Percentiles rank a stretch among this genome's conserved stretches.
phyloP scores from a whole-genome alignment of 2,797 vertebrate genomes.

The Acridotheres tristis region DNA sequence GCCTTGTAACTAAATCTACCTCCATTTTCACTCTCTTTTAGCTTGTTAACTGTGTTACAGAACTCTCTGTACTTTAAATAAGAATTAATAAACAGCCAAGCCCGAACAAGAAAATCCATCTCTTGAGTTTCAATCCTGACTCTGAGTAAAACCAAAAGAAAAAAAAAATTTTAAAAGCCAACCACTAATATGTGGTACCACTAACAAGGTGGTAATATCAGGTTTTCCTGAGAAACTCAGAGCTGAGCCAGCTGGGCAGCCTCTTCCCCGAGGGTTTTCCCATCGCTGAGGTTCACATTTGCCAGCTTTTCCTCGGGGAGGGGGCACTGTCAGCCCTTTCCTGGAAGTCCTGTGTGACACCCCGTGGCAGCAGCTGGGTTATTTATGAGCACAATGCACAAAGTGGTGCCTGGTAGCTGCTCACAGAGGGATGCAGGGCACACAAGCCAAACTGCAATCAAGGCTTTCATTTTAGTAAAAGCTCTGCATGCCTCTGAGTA shows the following conservation, averaged over 20 bases:
- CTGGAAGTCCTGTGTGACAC: background rate
- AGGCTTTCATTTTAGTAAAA: background rate
- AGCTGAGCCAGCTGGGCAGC: background rate
- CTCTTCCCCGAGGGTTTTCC: background rate
- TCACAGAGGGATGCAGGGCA: background rate
- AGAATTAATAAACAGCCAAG: no score
- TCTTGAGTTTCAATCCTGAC: no score
- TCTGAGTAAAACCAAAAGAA: no score
- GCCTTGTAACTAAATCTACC: no score
- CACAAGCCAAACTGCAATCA: background rate
- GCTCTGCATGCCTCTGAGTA: background rate
- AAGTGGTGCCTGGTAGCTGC: background rate
- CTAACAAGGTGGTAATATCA: no score
- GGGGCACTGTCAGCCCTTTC: background rate
- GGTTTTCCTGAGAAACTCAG: background rate
- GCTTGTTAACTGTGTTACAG: no score
- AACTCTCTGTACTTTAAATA: no score
- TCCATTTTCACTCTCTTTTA: no score
- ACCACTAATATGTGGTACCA: no score
- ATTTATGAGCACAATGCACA: background rate
- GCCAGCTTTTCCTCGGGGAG: background rate
- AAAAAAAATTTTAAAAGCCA: no score
- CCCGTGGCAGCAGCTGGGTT: conserved; percentile 5
- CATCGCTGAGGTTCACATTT: background rate
- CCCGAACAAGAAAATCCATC: no score